These are phyloP conservation scores for Sogatella furcifera DNA, from an alignment of 1,140 invertebrate genomes.

Conservation along the genomic window DNA sequence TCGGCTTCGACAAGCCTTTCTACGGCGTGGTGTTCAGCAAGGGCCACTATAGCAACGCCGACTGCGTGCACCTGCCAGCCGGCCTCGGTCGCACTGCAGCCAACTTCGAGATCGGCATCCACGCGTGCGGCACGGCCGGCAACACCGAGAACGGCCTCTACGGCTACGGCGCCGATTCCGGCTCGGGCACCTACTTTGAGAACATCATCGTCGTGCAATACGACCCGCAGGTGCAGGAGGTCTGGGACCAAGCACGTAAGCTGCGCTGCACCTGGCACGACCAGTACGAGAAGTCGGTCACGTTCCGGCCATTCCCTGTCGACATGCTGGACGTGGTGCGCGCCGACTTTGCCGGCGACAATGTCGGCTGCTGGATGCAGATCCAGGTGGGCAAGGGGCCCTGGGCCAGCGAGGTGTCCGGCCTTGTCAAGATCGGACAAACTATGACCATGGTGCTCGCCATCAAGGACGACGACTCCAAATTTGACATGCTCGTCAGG, in stretches of 20 bases:
- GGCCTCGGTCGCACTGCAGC: conserved; percentile 73
- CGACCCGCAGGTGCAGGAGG: conserved; percentile 89
- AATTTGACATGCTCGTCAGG: conserved; percentile 90
- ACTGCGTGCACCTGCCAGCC: conserved; percentile 83
- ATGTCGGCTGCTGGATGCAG: conserved; percentile 92
- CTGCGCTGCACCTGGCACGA: conserved; percentile 91
- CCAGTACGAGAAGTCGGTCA: conserved; percentile 90
- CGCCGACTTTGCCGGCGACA: conserved; percentile 89
- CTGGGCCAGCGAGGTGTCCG: conserved; percentile 90
- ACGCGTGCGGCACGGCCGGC: conserved; percentile 81
- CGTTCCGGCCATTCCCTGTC: conserved; percentile 87
- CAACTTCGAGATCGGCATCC: conserved; percentile 83
- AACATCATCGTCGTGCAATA: conserved; percentile 92
- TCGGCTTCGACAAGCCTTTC: conserved; percentile 89
- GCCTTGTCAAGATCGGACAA: conserved; percentile 88
- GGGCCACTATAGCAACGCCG: conserved; percentile 65
- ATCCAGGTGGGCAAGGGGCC: conserved; percentile 91
- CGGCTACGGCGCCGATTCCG: conserved; percentile 68
- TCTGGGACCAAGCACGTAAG: conserved; percentile 91
- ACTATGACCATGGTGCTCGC: conserved; percentile 96
- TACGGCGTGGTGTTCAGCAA: conserved; percentile 95
- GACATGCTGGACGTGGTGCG: conserved; percentile 90
- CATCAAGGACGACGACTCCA: conserved; percentile 91
- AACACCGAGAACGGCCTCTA: conserved; percentile 81
- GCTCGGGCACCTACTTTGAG: conserved; percentile 86